Percentiles rank a stretch among this genome's conserved stretches.
These are phyloP conservation scores for Festucalex cinctus DNA, from an alignment of 2,113 vertebrate genomes.

Conservation along the genomic window DNA sequence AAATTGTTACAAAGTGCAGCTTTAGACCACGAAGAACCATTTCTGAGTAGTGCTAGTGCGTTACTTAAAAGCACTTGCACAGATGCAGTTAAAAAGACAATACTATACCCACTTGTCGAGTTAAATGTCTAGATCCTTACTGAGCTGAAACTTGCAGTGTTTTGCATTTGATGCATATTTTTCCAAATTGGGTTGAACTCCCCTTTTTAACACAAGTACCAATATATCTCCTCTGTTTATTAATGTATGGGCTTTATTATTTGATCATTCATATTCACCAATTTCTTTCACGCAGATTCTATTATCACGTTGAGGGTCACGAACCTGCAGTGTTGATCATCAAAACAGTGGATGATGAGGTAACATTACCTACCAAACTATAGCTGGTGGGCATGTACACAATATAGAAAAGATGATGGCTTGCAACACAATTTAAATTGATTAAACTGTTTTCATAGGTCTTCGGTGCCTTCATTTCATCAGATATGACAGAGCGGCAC, in stretches of 20 bases:
- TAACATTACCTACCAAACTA: conserved; percentile 16
- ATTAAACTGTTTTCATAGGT: conserved; percentile 60
- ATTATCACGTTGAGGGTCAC: conserved; percentile 73
- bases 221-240: not conserved
- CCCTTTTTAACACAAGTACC: not conserved
- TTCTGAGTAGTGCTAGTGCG: too few relatives aligned
- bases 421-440: not conserved
- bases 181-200: too few relatives aligned
- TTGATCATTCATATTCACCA: not conserved
- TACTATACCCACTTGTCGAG: too few relatives aligned
- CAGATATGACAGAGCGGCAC: conserved; percentile 76
- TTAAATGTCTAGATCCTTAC: too few relatives aligned
- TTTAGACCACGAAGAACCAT: too few relatives aligned
- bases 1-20: too few relatives aligned
- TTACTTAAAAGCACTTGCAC: too few relatives aligned
- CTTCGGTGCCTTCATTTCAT: conserved; percentile 82
- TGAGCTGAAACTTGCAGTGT: too few relatives aligned
- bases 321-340: conserved; percentile 77
- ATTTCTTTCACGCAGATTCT: conserved; percentile 68
- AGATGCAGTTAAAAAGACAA: too few relatives aligned
- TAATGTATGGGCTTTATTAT: not conserved
- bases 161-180: too few relatives aligned
- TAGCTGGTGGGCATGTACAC: conserved; percentile 5
- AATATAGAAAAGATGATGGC: not conserved
- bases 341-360: conserved; percentile 77